phyloP scores from a whole-genome alignment of 2,797 vertebrate genomes.

The Danio albolineatus region DNA sequence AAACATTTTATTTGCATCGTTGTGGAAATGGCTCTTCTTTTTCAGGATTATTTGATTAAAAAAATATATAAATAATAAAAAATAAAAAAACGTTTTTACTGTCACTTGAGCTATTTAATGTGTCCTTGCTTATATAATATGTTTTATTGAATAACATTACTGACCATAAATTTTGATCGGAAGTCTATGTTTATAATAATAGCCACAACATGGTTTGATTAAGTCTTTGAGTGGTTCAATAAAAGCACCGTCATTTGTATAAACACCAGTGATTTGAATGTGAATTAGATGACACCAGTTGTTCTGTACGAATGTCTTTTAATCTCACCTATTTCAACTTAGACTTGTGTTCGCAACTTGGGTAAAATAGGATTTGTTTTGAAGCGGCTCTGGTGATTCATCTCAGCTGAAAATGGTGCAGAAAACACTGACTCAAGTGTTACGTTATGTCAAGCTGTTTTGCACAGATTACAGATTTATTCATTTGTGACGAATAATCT shows the following conservation, averaged over 20 bases:
- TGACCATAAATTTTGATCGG: too few relatives aligned
- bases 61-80: too few relatives aligned
- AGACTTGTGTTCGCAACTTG: not conserved
- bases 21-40: not conserved
- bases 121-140: too few relatives aligned
- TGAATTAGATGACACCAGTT: not conserved
- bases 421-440: constrained; percentile 5
- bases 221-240: not conserved
- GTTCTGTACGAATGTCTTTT: not conserved
- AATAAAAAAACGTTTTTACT: too few relatives aligned
- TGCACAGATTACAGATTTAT: not conserved
- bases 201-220: not conserved
- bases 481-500: not conserved
- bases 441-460: not conserved
- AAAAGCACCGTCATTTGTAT: not conserved
- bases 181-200: not conserved
- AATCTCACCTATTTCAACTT: constrained; percentile 3
- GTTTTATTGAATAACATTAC: too few relatives aligned
- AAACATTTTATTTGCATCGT: too few relatives aligned
- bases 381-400: constrained; percentile 1
- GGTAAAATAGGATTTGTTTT: not conserved
- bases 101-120: too few relatives aligned
- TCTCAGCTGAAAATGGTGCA: not conserved
- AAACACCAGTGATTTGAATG: not conserved
- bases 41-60: too few relatives aligned